Percentiles rank a stretch among this genome's conserved stretches.
phyloP scores from a whole-genome alignment of 2,888 invertebrate genomes.

The Anarsia innoxiella region DNA sequence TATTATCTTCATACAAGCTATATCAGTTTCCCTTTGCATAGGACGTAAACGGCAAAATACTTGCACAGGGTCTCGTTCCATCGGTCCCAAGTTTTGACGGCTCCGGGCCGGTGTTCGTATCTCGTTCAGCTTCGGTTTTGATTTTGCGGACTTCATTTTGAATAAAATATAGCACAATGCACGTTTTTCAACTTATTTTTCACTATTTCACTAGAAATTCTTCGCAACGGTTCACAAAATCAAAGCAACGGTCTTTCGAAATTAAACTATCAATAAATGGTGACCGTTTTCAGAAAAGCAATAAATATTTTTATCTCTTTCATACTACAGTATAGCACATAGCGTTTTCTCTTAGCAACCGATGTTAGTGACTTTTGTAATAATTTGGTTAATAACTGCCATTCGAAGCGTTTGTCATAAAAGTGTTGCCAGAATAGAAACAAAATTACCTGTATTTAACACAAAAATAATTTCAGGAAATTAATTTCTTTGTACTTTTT shows the following conservation, averaged over 20 bases:
- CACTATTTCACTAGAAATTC: constrained; percentile 19
- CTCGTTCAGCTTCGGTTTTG: constrained; percentile 61
- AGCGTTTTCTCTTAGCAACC: not conserved
- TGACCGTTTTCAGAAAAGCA: too few relatives aligned
- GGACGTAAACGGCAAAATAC: constrained; percentile 93
- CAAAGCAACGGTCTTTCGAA: constrained; percentile 61
- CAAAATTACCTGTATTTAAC: too few relatives aligned
- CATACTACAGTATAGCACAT: not conserved
- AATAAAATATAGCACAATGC: constrained; percentile 22
- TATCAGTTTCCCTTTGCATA: constrained; percentile 79
- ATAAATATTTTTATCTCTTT: constrained; percentile 1
- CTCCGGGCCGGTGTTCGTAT: constrained; percentile 63
- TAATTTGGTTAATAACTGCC: constrained; percentile 27
- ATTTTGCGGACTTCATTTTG: constrained; percentile 64
- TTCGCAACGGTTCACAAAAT: constrained; percentile 44
- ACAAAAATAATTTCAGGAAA: too few relatives aligned
- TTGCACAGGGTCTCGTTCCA: constrained; percentile 84
- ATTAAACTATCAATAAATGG: constrained; percentile 26
- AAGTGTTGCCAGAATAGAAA: too few relatives aligned
- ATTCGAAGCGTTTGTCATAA: not conserved
- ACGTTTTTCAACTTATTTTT: constrained; percentile 26
- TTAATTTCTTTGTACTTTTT: too few relatives aligned
- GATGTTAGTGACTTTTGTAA: constrained; percentile 11
- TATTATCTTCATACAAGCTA: constrained; percentile 80
- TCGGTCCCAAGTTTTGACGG: constrained; percentile 50